Conservation (phyloP, 2,888 invertebrate species). For the Drosophila maculinotata region DNA sequence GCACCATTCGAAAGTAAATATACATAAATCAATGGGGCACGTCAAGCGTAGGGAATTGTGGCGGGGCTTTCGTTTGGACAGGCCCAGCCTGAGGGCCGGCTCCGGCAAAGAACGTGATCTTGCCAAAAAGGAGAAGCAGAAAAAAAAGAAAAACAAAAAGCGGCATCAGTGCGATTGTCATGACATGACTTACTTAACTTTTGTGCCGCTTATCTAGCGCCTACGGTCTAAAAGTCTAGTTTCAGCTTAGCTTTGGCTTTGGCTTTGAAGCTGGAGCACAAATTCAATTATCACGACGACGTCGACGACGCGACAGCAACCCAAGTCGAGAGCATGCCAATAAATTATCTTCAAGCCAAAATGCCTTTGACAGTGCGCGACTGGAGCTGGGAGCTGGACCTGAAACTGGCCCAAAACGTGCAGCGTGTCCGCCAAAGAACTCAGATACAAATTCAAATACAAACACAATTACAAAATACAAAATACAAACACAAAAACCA, state of each 20-base stretch:
- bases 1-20: constrained; percentile 64
- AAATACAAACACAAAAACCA: constrained; percentile 1
- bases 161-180: constrained; percentile 71
- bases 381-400: constrained; percentile 40
- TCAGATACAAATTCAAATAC: constrained; percentile 10
- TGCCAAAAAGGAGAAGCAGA: constrained; percentile 38
- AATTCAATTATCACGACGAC: constrained; percentile 80
- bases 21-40: constrained; percentile 59
- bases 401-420: constrained; percentile 73
- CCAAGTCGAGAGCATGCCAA: constrained; percentile 69
- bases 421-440: constrained; percentile 36
- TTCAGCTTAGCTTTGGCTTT: constrained; percentile 26
- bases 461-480: neutral
- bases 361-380: constrained; percentile 74
- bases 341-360: constrained; percentile 78
- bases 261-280: constrained; percentile 57
- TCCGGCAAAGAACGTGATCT: constrained; percentile 63
- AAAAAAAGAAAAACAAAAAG: constrained; percentile 11
- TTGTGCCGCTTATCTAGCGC: constrained; percentile 69
- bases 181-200: constrained; percentile 78
- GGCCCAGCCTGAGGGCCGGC: constrained; percentile 56
- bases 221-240: constrained; percentile 51
- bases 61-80: constrained; percentile 45
- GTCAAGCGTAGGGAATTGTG: constrained; percentile 42
- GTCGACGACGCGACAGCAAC: constrained; percentile 57